Evolutionary conservation across 1,140 invertebrate species (phyloP).

Genomic region (Prorops nasuta): DNA sequence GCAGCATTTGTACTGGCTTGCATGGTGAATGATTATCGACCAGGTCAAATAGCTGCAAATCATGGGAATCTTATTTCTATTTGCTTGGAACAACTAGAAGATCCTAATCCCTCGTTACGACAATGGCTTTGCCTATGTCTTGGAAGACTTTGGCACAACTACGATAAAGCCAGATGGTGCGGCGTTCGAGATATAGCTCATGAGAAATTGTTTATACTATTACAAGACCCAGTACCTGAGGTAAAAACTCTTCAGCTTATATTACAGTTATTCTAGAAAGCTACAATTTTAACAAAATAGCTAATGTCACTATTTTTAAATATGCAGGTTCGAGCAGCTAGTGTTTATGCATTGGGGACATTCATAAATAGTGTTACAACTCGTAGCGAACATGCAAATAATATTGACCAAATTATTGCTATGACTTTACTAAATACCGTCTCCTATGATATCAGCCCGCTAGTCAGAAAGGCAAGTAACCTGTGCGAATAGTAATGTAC

Average conservation of each 20-base stretch:
- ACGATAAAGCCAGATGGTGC: conserved; percentile 91
- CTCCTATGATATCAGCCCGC: conserved; percentile 78
- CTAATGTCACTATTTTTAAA: background rate
- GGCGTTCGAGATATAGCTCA: conserved; percentile 94
- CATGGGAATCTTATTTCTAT: conserved; percentile 85
- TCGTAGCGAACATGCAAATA: conserved; percentile 88
- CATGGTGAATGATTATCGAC: conserved; percentile 85
- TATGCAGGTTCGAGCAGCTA: conserved; percentile 77
- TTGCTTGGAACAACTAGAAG: conserved; percentile 79
- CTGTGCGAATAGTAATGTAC: too few relatives aligned
- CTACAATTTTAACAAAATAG: conserved; percentile 5
- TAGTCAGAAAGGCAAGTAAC: conserved; percentile 78
- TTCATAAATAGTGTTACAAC: conserved; percentile 81
- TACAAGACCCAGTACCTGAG: conserved; percentile 82
- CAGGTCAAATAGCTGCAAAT: conserved; percentile 84
- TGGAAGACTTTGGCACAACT: conserved; percentile 91
- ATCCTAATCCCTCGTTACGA: conserved; percentile 67
- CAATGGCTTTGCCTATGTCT: conserved; percentile 94
- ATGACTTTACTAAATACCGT: conserved; percentile 79
- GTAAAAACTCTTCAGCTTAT: conserved; percentile 57
- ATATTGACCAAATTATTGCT: conserved; percentile 88
- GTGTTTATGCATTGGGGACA: conserved; percentile 91
- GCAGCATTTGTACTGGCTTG: conserved; percentile 90
- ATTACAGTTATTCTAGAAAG: conserved; percentile 10
- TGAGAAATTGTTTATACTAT: conserved; percentile 83